Evolutionary conservation across 2,888 invertebrate genomes (phyloP).

Genomic region (Diogma glabrata): DNA sequence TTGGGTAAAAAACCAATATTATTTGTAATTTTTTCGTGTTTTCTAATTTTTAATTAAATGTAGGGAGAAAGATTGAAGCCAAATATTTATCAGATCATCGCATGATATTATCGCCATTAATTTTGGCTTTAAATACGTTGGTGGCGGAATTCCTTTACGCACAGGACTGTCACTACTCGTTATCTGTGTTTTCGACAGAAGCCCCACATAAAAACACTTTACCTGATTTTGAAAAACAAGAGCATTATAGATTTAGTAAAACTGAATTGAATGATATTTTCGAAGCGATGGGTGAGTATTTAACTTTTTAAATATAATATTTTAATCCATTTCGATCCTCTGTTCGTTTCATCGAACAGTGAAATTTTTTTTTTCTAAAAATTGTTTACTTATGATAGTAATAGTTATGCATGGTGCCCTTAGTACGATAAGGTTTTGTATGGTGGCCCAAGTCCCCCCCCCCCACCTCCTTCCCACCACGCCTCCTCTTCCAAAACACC

Average conservation of each 20-base stretch:
- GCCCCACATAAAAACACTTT: conserved; percentile 30
- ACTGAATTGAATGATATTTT: conserved; percentile 28
- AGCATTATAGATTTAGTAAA: conserved; percentile 28
- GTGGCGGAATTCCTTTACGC: conserved; percentile 34
- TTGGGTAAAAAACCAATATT: too few relatives aligned
- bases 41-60: neutral
- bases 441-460: too few relatives aligned
- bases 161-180: conserved; percentile 32
- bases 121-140: conserved; percentile 30
- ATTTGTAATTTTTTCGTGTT: too few relatives aligned
- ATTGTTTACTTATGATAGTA: too few relatives aligned
- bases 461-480: too few relatives aligned
- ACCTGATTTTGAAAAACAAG: conserved; percentile 29
- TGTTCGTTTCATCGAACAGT: too few relatives aligned
- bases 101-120: conserved; percentile 27
- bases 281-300: conserved; percentile 23
- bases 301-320: neutral
- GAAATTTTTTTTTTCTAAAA: too few relatives aligned
- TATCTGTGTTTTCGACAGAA: conserved; percentile 35
- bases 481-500: too few relatives aligned
- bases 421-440: too few relatives aligned
- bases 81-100: conserved; percentile 22
- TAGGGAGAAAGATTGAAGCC: conserved; percentile 26
- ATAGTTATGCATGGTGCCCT: too few relatives aligned
- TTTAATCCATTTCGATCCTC: neutral